These are phyloP conservation scores for Halcyon smyrnensis DNA, from an alignment of 2,797 vertebrate genomes.

Conservation along the genomic window DNA sequence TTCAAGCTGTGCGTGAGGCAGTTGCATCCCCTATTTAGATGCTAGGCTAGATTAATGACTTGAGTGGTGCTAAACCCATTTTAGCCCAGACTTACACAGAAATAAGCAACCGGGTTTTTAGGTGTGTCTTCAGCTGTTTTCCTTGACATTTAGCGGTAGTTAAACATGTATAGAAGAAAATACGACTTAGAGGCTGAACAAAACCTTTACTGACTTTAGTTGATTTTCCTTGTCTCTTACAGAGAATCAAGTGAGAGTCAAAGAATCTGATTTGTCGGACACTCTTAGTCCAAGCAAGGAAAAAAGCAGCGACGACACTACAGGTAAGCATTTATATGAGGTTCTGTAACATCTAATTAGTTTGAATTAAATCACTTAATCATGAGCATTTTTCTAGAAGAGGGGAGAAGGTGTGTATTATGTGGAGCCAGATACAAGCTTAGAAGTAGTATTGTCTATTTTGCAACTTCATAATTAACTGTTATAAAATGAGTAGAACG, in stretches of 20 bases:
- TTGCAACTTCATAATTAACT: neutral
- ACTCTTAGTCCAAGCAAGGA: slow-evolving; percentile 98
- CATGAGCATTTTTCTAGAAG: neutral
- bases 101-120: slow-evolving; percentile 42
- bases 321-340: slow-evolving; percentile 81
- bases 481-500: neutral
- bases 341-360: neutral
- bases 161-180: neutral
- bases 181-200: neutral
- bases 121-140: neutral
- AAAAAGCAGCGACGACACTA: slow-evolving; percentile 97
- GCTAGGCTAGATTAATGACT: slow-evolving; percentile 78
- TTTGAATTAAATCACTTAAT: neutral
- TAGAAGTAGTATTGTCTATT: neutral
- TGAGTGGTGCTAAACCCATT: slow-evolving; percentile 69
- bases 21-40: slow-evolving; percentile 80
- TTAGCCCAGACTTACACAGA: slow-evolving; percentile 43
- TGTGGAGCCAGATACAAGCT: neutral
- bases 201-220: neutral
- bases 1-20: slow-evolving; percentile 81
- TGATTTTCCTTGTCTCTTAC: slow-evolving; percentile 75
- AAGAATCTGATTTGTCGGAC: slow-evolving; percentile 97
- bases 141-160: neutral
- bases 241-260: slow-evolving; percentile 92
- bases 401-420: neutral